These are phyloP conservation scores for Hephaestus fuliginosus DNA, from an alignment of 2,797 vertebrate species.

Conservation along the genomic window DNA sequence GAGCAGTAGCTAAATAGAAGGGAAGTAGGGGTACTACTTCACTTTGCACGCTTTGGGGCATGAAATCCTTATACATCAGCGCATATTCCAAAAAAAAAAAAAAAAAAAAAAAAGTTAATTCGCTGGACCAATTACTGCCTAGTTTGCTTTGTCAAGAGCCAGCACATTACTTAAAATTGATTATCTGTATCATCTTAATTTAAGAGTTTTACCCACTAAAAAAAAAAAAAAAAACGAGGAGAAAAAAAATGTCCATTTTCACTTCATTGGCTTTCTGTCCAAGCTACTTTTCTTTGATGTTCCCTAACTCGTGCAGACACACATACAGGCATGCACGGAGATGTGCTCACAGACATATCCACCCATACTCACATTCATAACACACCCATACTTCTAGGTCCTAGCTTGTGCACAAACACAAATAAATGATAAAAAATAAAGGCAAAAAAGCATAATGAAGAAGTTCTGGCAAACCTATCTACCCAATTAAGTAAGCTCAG, in stretches of 20 bases:
- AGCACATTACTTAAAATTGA: conserved; percentile 75
- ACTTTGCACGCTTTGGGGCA: conserved; percentile 45
- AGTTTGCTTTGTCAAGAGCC: conserved; percentile 75
- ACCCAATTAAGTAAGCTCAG: conserved; percentile 13
- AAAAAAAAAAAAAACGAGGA: conserved; percentile 48
- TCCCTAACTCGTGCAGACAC: conserved; percentile 38
- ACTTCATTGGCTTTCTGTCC: conserved; percentile 72
- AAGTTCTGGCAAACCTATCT: conserved; percentile 27
- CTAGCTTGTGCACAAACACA: conserved; percentile 42
- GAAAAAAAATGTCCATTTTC: conserved; percentile 52
- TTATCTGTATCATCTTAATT: conserved; percentile 71
- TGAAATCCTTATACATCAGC: conserved; percentile 39
- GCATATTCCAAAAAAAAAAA: conserved; percentile 20
- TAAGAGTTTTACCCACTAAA: conserved; percentile 51
- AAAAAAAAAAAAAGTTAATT: conserved; percentile 65
- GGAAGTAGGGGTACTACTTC: conserved; percentile 34
- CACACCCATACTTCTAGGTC: conserved; percentile 25
- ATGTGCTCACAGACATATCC: conserved; percentile 53
- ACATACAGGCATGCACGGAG: conserved; percentile 28
- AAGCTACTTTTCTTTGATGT: conserved; percentile 63
- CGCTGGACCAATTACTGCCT: conserved; percentile 71
- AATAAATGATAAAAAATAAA: conserved; percentile 24
- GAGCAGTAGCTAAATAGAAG: conserved; percentile 57
- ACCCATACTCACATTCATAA: conserved; percentile 43
- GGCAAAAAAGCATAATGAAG: conserved; percentile 12